These are phyloP conservation scores for Paralichthys olivaceus DNA, from an alignment of 2,113 vertebrate genomes.

Conservation along the genomic window DNA sequence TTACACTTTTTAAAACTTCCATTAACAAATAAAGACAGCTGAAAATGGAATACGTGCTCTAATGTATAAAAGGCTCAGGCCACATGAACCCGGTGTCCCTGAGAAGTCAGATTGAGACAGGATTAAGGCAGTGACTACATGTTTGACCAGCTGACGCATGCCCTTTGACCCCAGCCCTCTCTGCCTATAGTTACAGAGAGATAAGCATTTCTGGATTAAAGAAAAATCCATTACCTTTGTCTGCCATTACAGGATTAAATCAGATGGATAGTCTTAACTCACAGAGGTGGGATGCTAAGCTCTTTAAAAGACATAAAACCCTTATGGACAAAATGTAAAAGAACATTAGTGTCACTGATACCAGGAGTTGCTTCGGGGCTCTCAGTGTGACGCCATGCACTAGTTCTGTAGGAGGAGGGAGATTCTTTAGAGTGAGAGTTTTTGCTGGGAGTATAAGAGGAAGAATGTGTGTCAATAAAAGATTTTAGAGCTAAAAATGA, in stretches of 20 bases:
- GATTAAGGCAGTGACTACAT: conserved; percentile 19
- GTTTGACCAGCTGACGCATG: conserved; percentile 40
- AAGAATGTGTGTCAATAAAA: conserved; percentile 36
- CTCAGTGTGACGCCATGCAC: conserved; percentile 33
- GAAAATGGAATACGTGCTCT: not conserved
- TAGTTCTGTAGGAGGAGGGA: conserved; percentile 17
- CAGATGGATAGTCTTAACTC: conserved; percentile 32
- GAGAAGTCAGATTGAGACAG: not conserved
- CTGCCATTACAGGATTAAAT: conserved; percentile 59
- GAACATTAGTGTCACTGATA: conserved; percentile 16
- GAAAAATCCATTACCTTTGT: conserved; percentile 48
- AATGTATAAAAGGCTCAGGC: not conserved
- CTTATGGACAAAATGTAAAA: conserved; percentile 7
- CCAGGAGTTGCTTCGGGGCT: conserved; percentile 1
- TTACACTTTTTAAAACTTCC: not conserved
- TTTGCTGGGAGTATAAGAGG: conserved; percentile 5
- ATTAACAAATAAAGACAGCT: not conserved
- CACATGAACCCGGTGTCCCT: conserved; percentile 2
- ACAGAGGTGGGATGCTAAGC: conserved; percentile 23
- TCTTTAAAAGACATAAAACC: conserved; percentile 29
- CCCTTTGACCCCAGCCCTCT: conserved; percentile 39
- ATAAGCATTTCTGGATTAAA: conserved; percentile 55
- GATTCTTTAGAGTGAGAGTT: conserved; percentile 40
- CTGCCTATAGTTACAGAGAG: conserved; percentile 21
- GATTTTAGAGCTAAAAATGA: conserved; percentile 37